These are phyloP conservation scores for Electrona antarctica DNA, from an alignment of 2,113 vertebrate genomes.

Conservation along the genomic window DNA sequence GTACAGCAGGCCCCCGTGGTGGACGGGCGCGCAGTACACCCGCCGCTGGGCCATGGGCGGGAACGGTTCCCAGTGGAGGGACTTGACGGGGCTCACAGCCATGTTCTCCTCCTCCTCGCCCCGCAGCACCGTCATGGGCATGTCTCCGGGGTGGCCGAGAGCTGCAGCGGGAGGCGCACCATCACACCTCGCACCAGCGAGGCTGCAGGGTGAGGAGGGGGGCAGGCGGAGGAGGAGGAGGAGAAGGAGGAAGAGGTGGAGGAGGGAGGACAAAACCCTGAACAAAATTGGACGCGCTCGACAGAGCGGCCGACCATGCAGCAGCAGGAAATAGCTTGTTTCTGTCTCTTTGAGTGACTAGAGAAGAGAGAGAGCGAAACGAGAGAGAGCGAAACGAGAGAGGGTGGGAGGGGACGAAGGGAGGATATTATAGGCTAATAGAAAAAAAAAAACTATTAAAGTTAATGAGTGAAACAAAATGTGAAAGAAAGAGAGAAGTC, in stretches of 20 bases:
- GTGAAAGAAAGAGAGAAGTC: not conserved
- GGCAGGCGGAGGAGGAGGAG: not conserved
- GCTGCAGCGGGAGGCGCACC: not conserved
- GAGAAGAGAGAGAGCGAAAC: not conserved
- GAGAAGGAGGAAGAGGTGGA: not conserved
- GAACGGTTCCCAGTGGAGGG: slow-evolving; percentile 89
- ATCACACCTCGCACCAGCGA: too few relatives aligned
- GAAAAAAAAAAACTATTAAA: not conserved
- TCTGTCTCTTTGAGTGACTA: too few relatives aligned
- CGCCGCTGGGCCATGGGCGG: slow-evolving; percentile 90
- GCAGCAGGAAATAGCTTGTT: too few relatives aligned
- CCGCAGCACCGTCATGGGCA: not conserved
- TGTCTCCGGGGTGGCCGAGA: not conserved
- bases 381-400: not conserved
- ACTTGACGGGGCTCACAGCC: slow-evolving; percentile 77
- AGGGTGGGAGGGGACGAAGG: not conserved
- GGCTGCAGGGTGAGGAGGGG: too few relatives aligned
- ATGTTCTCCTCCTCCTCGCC: slow-evolving; percentile 4
- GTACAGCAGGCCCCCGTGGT: slow-evolving; percentile 87
- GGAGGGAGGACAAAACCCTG: not conserved
- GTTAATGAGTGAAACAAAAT: not conserved
- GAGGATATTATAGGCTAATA: too few relatives aligned
- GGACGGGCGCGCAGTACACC: slow-evolving; percentile 89
- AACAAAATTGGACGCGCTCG: too few relatives aligned
- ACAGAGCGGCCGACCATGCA: too few relatives aligned